Evolutionary conservation across 2,888 invertebrate genomes (phyloP), one percentile per base, ranked within the genome.

Genomic region (Anthrax anthrax): DNA sequence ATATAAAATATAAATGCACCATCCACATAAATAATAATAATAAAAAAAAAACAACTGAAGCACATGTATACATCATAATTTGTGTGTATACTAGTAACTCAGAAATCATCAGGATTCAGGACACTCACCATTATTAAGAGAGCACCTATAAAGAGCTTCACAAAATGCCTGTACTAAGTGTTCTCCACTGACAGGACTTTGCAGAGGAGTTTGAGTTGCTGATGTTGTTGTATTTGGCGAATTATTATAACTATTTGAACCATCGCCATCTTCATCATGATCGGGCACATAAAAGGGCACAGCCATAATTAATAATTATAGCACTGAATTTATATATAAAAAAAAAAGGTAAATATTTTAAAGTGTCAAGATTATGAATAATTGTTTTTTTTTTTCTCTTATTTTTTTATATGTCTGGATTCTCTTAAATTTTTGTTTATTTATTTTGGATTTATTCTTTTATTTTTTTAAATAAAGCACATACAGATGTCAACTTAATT

Each of bases 251-350:
- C 57, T 55, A 51, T 58, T 58, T 50, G 56, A 56, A 50, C 58
- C 56, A 52, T 60, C 60, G 51, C 57, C 58, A 43, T 59, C 63
- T 57, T 65, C 65, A 55, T 59, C 56, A 55, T 60, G 65, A 57
- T 65, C 65, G 55, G 69, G 67, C 60, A 66, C 58, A 58, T 63
- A 64, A 57, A 69, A 68, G 57, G 66, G 65, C 62, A 66, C 65
- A 57, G 67, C 67, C 67, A 68, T 68, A 32, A 32, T 32, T 32
- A 1, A 32, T 12, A 12, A 32, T 32, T 32, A 12, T 12, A 12
- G 3, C 12, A 12, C 12, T 32, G 8, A 12, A 32, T 12, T 32
- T n/a, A n/a, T n/a, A n/a, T n/a, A n/a, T n/a, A n/a, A n/a, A n/a
- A n/a, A n/a, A n/a, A n/a, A n/a, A n/a, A n/a, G n/a, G n/a, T n/a